Percentiles rank a stretch among this genome's conserved stretches.
Conservation (phyloP, 2,797 vertebrate species). For the Acipenser ruthenus region DNA sequence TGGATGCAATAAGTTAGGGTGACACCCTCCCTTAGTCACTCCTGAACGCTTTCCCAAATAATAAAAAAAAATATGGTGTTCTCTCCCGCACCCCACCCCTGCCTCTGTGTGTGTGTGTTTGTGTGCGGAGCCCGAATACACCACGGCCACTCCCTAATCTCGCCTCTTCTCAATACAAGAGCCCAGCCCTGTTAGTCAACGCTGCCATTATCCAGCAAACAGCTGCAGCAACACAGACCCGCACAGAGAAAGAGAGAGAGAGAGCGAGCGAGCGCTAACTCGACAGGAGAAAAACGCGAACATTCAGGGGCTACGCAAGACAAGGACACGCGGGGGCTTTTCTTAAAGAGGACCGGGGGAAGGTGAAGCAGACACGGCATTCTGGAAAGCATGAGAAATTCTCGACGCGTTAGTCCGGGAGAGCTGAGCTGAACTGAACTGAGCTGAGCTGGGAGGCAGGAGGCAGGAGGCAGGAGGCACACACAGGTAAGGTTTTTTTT, state of each 20-base stretch:
- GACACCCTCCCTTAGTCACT: no score
- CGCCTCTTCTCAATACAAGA: constrained; percentile 51
- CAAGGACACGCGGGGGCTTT: neutral
- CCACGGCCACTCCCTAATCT: constrained; percentile 32
- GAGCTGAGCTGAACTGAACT: no score
- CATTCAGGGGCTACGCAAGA: constrained; percentile 11
- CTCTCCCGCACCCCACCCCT: neutral
- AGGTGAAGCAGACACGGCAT: no score
- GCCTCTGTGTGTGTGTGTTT: neutral
- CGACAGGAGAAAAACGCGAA: constrained; percentile 29
- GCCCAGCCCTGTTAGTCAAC: constrained; percentile 43
- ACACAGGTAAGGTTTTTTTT: no score
- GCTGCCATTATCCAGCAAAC: constrained; percentile 53
- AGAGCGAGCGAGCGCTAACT: constrained; percentile 12
- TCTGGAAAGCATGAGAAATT: no score
- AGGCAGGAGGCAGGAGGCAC: no score
- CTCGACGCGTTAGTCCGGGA: no score
- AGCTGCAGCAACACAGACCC: constrained; percentile 49
- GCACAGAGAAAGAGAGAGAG: constrained; percentile 23
- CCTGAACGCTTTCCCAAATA: no score
- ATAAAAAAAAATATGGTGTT: no score
- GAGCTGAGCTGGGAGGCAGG: no score
- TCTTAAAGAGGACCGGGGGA: no score
- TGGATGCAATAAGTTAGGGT: no score
- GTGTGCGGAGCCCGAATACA: neutral